Percentiles rank a stretch among this genome's conserved stretches.
Evolutionary conservation across 1,140 invertebrate species (phyloP).

Genomic region (Euborellia annulipes): DNA sequence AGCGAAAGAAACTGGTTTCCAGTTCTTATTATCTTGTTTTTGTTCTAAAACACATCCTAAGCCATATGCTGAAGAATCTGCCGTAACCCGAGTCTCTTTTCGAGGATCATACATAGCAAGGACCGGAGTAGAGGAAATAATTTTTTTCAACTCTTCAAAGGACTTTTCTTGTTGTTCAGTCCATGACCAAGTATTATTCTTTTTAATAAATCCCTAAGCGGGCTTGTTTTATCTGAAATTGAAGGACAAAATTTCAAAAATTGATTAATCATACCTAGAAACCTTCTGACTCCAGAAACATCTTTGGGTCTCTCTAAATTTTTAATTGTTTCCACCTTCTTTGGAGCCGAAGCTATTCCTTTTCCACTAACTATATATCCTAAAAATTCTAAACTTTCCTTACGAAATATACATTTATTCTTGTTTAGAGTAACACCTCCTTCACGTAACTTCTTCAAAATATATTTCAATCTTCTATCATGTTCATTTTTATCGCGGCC

Average conservation of each 20-base stretch:
- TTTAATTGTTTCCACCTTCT: constrained; percentile 16
- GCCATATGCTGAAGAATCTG: constrained; percentile 1
- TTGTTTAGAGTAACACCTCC: constrained; percentile 10
- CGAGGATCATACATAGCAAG: no score
- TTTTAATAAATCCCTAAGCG: no score
- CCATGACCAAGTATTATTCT: background rate
- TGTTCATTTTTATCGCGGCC: no score
- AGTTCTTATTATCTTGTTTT: constrained; percentile 3
- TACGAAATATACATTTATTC: constrained; percentile 9
- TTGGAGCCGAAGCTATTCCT: constrained; percentile 20
- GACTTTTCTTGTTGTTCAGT: background rate
- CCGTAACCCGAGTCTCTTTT: constrained; percentile 1
- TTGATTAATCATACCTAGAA: constrained; percentile 17
- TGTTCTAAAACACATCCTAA: constrained; percentile 5
- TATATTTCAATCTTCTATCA: background rate
- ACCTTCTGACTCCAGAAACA: constrained; percentile 21
- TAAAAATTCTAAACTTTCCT: constrained; percentile 17
- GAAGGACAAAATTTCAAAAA: no score
- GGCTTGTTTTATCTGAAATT: no score
- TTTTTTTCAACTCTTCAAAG: background rate
- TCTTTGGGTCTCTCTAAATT: constrained; percentile 18
- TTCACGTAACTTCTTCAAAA: constrained; percentile 9
- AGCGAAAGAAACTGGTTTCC: constrained; percentile 13
- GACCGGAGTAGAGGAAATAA: no score
- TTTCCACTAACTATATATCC: constrained; percentile 22